Evolutionary conservation across 2,888 invertebrate genomes (phyloP).

Genomic region (Lithophane semibrunnea): DNA sequence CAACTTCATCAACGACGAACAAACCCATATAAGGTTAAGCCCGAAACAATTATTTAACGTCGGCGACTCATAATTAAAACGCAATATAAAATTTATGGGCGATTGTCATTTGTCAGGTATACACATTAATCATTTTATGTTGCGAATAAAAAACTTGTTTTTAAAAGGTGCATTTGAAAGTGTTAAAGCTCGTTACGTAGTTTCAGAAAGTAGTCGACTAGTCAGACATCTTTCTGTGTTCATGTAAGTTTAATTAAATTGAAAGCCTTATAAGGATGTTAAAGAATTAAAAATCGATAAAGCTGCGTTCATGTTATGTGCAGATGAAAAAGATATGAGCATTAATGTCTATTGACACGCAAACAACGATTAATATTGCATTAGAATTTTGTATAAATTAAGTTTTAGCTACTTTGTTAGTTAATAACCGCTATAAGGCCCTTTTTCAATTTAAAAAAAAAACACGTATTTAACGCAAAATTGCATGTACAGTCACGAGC

Average conservation of each 20-base stretch:
- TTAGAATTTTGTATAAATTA: conserved; percentile 33
- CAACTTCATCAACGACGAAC: conserved; percentile 74
- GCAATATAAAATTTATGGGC: conserved; percentile 54
- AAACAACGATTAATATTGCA: conserved; percentile 40
- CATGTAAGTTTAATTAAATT: conserved; percentile 44
- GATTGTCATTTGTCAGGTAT: conserved; percentile 49
- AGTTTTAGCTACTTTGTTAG: conserved; percentile 17
- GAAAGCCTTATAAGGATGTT: conserved; percentile 35
- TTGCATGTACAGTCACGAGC: background rate
- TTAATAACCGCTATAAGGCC: conserved; percentile 31
- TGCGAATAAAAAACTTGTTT: conserved; percentile 33
- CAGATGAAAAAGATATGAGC: conserved; percentile 34
- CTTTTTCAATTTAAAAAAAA: background rate
- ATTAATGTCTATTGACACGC: conserved; percentile 44
- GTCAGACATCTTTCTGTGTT: conserved; percentile 34
- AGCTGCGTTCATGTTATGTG: conserved; percentile 16
- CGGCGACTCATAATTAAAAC: conserved; percentile 61
- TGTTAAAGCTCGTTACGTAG: conserved; percentile 21
- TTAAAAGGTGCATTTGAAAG: conserved; percentile 45
- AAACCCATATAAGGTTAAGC: conserved; percentile 63
- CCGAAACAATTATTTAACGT: conserved; percentile 67
- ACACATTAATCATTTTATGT: conserved; percentile 34
- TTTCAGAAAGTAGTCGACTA: conserved; percentile 27
- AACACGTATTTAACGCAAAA: background rate
- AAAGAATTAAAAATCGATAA: conserved; percentile 46